Base-by-base conservation (phyloP, 1,140 invertebrate species). In the Lepidurus arcticus region DNA sequence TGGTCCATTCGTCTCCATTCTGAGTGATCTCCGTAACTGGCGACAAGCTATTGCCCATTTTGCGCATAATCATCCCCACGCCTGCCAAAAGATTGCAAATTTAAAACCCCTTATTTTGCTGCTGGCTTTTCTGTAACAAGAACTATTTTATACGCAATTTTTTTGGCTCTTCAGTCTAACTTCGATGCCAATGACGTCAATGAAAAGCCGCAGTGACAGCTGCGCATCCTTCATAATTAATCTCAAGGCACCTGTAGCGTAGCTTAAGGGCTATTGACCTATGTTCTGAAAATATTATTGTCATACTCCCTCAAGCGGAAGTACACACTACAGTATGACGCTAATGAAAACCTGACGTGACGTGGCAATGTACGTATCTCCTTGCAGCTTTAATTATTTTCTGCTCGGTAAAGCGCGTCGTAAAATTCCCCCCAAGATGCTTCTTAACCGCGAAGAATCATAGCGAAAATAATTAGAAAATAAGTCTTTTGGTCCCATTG, bases 51-150 rank as follows among this genome's bases (percentile, higher is more conserved):
- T 83, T 81, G 65, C 85, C 88, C 13, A 87, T 83, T 80, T 87
- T 87, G 21, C 88, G 81, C 76, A 85, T 83, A 10, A 87, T 81
- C 42, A 88, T 81, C 11, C 84, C 84, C n/a, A 88, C 86, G 73
- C 86, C 87, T 87, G 79, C 34, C 81, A 81, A 24, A 44, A 11
- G 34, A 34, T 34, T 80, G 65, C 78, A 80, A 65, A 34, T 16
- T 75, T 42, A 79, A 76, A 34, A 77, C 24, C 13, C 7, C 16
- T 13, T 79, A 21, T 76, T 65, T 65, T 65, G 47, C 47, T 13
- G 1, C 13, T 21, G 47, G 24, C 24, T 0, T 65, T 65, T 21
- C 0, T 7, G 4, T 4, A n/a, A 65, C 13, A 65, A 65, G 21
- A n/a, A 65, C 53, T 65, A 65, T 16, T 13, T 65, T 65, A 13